phyloP scores from a whole-genome alignment of 2,888 invertebrate species.

The Chalcis sispes region DNA sequence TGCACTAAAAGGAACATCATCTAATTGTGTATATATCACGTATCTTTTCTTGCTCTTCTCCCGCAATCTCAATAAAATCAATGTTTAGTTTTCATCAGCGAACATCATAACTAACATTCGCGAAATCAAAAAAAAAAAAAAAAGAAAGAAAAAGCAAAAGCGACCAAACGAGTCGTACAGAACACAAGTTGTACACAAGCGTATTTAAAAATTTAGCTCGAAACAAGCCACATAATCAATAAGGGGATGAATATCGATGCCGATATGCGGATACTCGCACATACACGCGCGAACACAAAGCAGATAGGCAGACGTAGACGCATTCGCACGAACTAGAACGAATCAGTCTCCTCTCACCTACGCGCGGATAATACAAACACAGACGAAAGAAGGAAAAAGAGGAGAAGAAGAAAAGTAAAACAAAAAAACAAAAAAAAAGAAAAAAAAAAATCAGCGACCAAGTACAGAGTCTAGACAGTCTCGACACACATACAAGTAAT shows the following conservation, averaged over 20 bases:
- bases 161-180: slow-evolving; percentile 52
- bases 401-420: slow-evolving; percentile 20
- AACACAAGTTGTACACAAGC: slow-evolving; percentile 52
- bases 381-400: background rate
- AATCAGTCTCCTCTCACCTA: background rate
- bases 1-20: no score
- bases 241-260: slow-evolving; percentile 52
- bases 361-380: background rate
- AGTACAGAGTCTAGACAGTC: slow-evolving; percentile 44
- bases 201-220: slow-evolving; percentile 52
- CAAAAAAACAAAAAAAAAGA: background rate
- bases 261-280: slow-evolving; percentile 47
- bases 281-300: slow-evolving; percentile 33
- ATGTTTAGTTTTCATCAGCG: slow-evolving; percentile 37
- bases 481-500: no score
- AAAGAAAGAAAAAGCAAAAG: slow-evolving; percentile 20
- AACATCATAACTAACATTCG: slow-evolving; percentile 42
- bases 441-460: slow-evolving; percentile 11
- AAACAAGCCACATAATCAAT: slow-evolving; percentile 50
- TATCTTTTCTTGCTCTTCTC: background rate
- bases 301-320: background rate
- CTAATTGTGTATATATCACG: no score
- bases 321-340: slow-evolving; percentile 12
- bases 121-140: slow-evolving; percentile 49
- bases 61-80: slow-evolving; percentile 18